Conservation (phyloP, 92 coral and sea anemone species). For the Zoanthus gigantus region DNA sequence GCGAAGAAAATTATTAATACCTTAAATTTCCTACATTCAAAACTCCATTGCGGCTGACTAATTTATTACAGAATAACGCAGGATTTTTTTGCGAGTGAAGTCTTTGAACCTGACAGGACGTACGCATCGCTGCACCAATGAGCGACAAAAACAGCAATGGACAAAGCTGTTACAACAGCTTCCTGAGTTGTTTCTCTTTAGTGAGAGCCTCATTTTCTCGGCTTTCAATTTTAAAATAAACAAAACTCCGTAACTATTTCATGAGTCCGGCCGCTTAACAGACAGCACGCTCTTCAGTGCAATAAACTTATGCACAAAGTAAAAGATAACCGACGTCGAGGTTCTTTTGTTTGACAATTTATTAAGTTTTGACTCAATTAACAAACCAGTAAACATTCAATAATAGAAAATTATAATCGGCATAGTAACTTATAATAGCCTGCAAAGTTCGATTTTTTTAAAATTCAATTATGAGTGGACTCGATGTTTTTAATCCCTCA, state of each 20-base stretch:
- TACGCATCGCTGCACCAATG: background rate
- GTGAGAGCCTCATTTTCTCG: no score
- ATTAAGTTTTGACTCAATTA: background rate
- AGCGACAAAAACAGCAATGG: background rate
- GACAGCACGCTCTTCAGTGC: no score
- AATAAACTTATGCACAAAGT: background rate
- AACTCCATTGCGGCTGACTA: background rate
- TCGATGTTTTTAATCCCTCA: no score
- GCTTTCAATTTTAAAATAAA: no score
- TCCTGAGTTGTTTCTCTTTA: background rate
- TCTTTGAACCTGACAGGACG: slow-evolving; percentile 3
- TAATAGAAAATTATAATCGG: no score
- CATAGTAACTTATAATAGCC: no score
- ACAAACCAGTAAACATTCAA: background rate
- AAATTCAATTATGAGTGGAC: no score
- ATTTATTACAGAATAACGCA: background rate
- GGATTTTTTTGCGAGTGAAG: background rate
- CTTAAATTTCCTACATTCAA: background rate
- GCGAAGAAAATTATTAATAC: background rate
- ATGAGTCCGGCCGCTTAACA: no score
- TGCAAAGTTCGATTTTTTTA: no score
- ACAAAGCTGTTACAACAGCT: background rate
- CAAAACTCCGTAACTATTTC: no score
- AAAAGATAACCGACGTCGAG: background rate
- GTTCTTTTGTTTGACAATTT: background rate